phyloP scores from a whole-genome alignment of 1,140 invertebrate species.

The Drosophila sproati region DNA sequence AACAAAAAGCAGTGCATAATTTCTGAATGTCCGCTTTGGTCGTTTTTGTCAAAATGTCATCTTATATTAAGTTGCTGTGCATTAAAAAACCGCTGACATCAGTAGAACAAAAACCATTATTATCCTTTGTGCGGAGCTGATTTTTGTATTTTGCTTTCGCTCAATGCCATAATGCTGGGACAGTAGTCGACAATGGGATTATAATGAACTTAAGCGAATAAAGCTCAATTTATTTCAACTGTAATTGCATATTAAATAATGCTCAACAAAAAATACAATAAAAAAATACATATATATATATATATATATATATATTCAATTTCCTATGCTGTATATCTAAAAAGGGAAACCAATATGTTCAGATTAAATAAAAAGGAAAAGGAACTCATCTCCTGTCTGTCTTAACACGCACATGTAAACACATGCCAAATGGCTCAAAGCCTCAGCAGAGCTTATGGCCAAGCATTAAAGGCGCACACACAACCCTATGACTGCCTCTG shows the following conservation, averaged over 20 bases:
- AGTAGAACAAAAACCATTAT: no score
- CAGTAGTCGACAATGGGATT: not conserved
- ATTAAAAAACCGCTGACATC: no score
- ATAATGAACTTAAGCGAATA: not conserved
- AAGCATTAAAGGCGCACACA: conserved; percentile 16
- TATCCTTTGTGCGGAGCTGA: no score
- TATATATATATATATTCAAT: not conserved
- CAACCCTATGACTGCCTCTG: not conserved
- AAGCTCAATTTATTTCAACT: not conserved
- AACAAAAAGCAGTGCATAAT: no score
- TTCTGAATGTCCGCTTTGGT: no score
- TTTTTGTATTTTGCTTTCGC: no score
- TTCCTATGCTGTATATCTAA: conserved; percentile 24
- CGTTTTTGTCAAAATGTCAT: no score
- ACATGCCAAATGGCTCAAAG: conserved; percentile 51
- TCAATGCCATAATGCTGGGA: no score
- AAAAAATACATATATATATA: no score
- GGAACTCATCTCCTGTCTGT: conserved; percentile 6
- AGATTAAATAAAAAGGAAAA: not conserved
- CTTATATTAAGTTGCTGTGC: no score
- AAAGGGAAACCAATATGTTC: conserved; percentile 13
- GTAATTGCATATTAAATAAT: not conserved
- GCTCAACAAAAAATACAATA: not conserved
- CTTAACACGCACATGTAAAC: conserved; percentile 63
- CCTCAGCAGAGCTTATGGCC: conserved; percentile 25